Base-by-base conservation (phyloP, 2,888 invertebrate genomes). In the Aricia artaxerxes region DNA sequence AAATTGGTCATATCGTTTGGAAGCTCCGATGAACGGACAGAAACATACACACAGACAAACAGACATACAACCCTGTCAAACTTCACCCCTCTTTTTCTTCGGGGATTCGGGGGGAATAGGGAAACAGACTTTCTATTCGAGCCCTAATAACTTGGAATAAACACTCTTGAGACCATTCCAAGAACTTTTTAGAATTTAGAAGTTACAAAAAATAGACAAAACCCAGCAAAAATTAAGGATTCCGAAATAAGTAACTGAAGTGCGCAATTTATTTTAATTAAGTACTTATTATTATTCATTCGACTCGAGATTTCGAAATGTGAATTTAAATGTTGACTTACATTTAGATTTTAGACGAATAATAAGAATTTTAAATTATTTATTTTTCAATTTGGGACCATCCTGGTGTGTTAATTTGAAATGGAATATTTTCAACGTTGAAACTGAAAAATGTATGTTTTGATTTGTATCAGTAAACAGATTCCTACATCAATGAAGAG, bases 311-410 rank as follows among this genome's bases (percentile, higher is more conserved):
- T 13, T 69, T 35, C 4, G 16, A 57, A 57, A 57, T 57, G 13
- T 69, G 5, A 69, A 69, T 69, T 69, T 5, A 35, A 9, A 69
- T 69, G 13, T 38, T 13, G 35, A 1, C 3, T 64, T 31, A 61
- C 40, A 40, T 40, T 40, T 40, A 40, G 40, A 40, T 5, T 61
- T 24, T 24, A 61, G 11, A 31, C 11, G 11, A 64, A 64, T 64
- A 24, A 9, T 64, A 11, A 16, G 38, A 9, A 64, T 16, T 69
- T 31, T 11, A 38, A 16, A 69, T 69, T 69, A 69, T 69, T 69
- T 69, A 0, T 35, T 69, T 35, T 69, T 38, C 69, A 69, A 69
- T 38, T 69, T 35, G 69, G 69, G 69, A 69, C 69, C 69, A 69
- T 38, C 4, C 1, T 38, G 38, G 16, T 38, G 69, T 69, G 24